Base-by-base conservation (phyloP, 2,113 vertebrate genomes). In the Numenius arquata region DNA sequence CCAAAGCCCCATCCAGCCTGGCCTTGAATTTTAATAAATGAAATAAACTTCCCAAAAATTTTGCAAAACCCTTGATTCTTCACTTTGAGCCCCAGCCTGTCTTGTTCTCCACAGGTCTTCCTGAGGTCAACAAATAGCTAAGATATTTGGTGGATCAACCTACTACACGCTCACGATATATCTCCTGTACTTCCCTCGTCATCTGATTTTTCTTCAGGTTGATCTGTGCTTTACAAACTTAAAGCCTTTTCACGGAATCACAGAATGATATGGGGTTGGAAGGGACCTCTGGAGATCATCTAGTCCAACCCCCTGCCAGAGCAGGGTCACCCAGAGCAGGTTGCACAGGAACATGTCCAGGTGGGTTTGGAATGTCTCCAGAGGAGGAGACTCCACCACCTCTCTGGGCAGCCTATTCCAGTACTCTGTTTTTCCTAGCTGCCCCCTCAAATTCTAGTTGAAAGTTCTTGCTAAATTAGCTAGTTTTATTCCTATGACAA, bases 11-110 rank as follows among this genome's bases (percentile, higher is more conserved):
- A 11, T 53, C 52, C 52, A 30, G 27, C 52, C 15, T 53, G 52
- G 5, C 52, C 52, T 53, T 29, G 52, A 30, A 5, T 38, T 70
- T 80, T 80, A 53, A 58, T 38, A 58, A 84, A 77, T 36, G 26
- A 65, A 78, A 84, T n/a, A 0, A 19, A 15, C 78, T 84, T 70
- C 29, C 15, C 7, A 3, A 22, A 29, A 34, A 52, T 30, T 52
- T 12, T 47, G 12, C n/a, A 50, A 41, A 45, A 2, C 2, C 9
- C 17, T 50, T 36, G 8, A 34, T 62, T 16, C 90, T 65, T 45
- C 22, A 20, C 25, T 77, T 3, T 20, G 6, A 2, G 8, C 12
- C 3, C 1, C 2, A 70, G 12, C 9, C 80, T 36, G 7, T 25
- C 26, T 45, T 59, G 68, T 27, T 68, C 15, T 63, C 38, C 6